A percentile compares a stretch with the other conserved stretches of the same genome.
These are phyloP conservation scores for Ornithoptera priamus DNA, from an alignment of 2,888 invertebrate genomes.

Conservation along the genomic window DNA sequence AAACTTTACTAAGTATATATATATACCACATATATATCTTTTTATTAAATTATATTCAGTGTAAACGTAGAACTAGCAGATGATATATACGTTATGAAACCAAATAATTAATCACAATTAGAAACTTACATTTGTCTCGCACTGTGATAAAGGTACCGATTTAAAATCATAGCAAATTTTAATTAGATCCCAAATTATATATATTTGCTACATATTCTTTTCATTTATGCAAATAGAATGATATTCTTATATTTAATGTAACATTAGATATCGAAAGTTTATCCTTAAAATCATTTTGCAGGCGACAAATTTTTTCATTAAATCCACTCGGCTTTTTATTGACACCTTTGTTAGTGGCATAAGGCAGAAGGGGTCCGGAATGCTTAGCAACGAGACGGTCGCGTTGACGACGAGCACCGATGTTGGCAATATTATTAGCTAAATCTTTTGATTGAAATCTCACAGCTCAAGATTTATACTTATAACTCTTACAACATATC, in stretches of 20 bases:
- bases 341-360: slow-evolving; percentile 32
- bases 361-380: slow-evolving; percentile 36
- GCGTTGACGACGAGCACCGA: slow-evolving; percentile 39
- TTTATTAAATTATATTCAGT: not conserved
- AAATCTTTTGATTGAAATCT: slow-evolving; percentile 37
- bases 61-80: not conserved
- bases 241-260: not conserved
- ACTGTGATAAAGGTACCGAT: no score
- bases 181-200: no score
- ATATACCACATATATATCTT: no score
- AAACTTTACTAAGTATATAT: no score
- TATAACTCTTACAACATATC: not conserved
- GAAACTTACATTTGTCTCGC: no score
- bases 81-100: no score
- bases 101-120: no score
- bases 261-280: not conserved
- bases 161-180: no score
- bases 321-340: slow-evolving; percentile 21
- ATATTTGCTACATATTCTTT: no score
- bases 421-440: slow-evolving; percentile 36
- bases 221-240: no score
- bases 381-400: slow-evolving; percentile 53
- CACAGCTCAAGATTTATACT: not conserved
- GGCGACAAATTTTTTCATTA: slow-evolving; percentile 23
- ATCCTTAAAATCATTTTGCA: not conserved